Base-by-base conservation (phyloP, 92 coral and sea anemone genomes). In the Actinostola sp. region DNA sequence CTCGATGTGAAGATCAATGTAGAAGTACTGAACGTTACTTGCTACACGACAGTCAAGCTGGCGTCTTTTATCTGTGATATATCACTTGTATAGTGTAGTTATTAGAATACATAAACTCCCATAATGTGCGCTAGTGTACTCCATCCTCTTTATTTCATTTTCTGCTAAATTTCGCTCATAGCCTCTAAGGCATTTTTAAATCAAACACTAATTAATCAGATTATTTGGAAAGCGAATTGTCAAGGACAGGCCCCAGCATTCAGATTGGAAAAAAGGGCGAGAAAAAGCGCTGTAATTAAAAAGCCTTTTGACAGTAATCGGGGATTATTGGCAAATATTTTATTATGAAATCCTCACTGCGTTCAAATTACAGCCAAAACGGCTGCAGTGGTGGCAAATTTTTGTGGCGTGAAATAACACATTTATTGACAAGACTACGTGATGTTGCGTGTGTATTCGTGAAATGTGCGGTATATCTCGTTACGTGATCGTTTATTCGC, bases 171-270 rank as follows among this genome's bases (percentile, higher is more conserved):
- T 46, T 46, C 2, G 19, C 53, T 46, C 7, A 6, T 2, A n/a
- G 19, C 63, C 63, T 57, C 4, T 20, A 30, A 13, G 63, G 38
- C 17, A 19, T 29, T 57, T n/a, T n/a, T 57, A 19, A 57, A 57
- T 57, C 39, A 57, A 57, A 57, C 10, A 27, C 26, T 30, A 27
- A 30, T 57, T 27, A 57, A 57, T 57, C 21, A 57, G 38, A 57
- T 57, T 57, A 57, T 27, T 20, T 25, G 31, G 33, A 29, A 57
- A 30, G 3, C 39, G 27, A 57, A 24, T 8, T 53, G 2, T 53
- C 59, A 53, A 53, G 31, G 2, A 48, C 59, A 53, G 27, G 5
- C 12, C 27, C 27, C 30, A 7, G 28, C 56, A 49, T 49, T 48
- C 54, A 5, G 20, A 20, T 20, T 53, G 20, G 60, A 53, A 53